Conservation (phyloP, 2,797 vertebrate species). For the Sebastes flavidus region DNA sequence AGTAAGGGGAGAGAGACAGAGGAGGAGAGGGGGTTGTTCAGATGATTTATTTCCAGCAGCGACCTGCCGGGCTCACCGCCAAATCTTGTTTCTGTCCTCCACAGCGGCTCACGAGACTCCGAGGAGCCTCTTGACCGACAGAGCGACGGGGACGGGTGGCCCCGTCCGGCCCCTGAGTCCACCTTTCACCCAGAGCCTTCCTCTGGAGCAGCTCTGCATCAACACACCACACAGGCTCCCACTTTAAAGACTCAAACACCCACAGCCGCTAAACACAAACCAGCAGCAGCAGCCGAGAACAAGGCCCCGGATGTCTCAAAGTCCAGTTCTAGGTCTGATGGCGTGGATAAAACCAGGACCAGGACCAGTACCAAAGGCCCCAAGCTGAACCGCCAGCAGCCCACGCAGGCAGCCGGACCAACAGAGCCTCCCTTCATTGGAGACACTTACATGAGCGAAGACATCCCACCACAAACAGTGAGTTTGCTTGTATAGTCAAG, state of each 20-base stretch:
- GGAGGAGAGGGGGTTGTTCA: too few relatives aligned
- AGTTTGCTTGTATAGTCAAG: constrained; percentile 37
- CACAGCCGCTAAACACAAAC: too few relatives aligned
- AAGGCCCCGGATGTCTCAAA: accelerated
- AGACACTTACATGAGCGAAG: constrained; percentile 73
- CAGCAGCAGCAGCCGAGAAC: background rate
- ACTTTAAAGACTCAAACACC: background rate
- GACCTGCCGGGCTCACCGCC: background rate
- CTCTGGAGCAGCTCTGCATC: background rate
- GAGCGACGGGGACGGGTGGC: accelerated
- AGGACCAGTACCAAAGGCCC: background rate
- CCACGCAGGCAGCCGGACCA: background rate
- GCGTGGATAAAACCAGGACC: background rate
- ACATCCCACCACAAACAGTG: constrained; percentile 64
- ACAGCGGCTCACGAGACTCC: background rate
- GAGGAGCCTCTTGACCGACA: background rate
- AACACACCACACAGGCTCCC: background rate
- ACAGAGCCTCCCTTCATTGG: constrained; percentile 72
- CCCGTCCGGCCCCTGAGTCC: background rate
- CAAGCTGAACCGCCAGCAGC: background rate
- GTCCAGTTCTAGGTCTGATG: background rate
- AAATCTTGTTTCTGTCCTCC: constrained; percentile 2
- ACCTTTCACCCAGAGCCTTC: background rate
- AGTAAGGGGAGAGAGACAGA: too few relatives aligned
- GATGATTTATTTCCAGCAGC: background rate